A percentile compares a stretch with the other conserved stretches of the same genome.
Conservation (phyloP, 92 coral and sea anemone species). For the Isaurus tuberculatus region DNA sequence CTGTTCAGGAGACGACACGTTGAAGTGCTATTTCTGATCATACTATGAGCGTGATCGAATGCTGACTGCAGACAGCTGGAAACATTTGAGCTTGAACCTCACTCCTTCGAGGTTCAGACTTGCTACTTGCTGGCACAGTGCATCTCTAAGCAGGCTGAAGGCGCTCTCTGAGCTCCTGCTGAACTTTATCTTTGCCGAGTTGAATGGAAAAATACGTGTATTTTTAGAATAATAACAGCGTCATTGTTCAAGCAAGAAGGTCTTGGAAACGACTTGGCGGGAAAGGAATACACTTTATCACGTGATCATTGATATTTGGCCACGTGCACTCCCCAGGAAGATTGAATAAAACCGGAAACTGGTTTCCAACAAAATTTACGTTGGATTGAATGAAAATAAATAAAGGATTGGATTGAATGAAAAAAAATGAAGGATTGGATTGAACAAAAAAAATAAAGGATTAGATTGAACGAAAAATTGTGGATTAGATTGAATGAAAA, state of each 20-base stretch:
- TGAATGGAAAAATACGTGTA: neutral
- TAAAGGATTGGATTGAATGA: neutral
- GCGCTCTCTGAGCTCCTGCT: conserved; percentile 14
- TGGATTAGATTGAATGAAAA: no score
- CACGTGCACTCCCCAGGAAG: neutral
- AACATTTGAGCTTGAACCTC: neutral
- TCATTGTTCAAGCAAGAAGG: conserved; percentile 2
- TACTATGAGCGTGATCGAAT: neutral
- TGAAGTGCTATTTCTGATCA: neutral
- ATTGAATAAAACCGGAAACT: neutral
- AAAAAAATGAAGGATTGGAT: neutral
- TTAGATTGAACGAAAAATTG: neutral
- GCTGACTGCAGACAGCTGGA: conserved; percentile 15
- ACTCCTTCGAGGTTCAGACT: conserved; percentile 8
- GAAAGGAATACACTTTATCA: conserved; percentile 16
- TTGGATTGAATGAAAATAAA: neutral
- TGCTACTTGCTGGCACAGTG: conserved; percentile 22
- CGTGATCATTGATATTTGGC: conserved; percentile 11
- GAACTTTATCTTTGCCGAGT: neutral
- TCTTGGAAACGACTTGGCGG: neutral
- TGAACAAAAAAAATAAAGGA: neutral
- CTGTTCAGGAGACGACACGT: neutral
- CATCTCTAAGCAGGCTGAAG: conserved; percentile 13
- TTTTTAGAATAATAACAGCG: conserved; percentile 1
- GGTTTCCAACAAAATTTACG: neutral